Evolutionary conservation across 2,888 invertebrate genomes (phyloP), one percentile per base, ranked within the genome.

Genomic region (Alloscopus bannaensis): DNA sequence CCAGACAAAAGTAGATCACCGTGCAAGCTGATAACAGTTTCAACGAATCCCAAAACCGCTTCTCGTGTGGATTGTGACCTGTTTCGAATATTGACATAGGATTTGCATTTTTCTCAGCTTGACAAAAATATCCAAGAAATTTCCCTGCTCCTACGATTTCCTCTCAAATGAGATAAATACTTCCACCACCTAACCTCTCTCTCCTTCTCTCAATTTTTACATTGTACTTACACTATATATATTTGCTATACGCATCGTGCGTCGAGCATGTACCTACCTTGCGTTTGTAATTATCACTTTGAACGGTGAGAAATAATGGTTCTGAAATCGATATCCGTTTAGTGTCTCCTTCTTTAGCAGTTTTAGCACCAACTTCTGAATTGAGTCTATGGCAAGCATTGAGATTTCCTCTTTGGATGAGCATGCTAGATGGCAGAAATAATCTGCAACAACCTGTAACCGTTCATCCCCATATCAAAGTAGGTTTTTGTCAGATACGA

Each of bases 351-450:
- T 79, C 42, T 76, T 75, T 0, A 83, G 26, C 28, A 83, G 29
- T 29, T 79, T 80, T 16, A 77, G 47, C 11, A 77, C 68, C 50
- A 83, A 42, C 29, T 82, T 77, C 40, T 72, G 68, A 24, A 83
- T 65, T 0, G 83, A 83, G 55, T 83, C 82, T 16, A 83, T 82
- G 11, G 82, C 83, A 47, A 83, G 60, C 26, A 71, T 75, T 22
- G 83, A 83, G 2, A 83, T 78, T 45, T 81, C 81, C 60, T 81
- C 83, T 50, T 82, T 81, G 16, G 83, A 83, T 28, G 83, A 83
- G 36, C 83, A 83, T 6, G 80, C 81, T n/a, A 83, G 57, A 40
- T 83, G 83, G 60, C 77, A 71, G 18, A 83, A 81, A 45, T 79
- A 82, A 28, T 83, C 83, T 2, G 78, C 73, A 29, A 83, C 60